Evolutionary conservation across 1,140 invertebrate species (phyloP).

Genomic region (Ladona fulva): DNA sequence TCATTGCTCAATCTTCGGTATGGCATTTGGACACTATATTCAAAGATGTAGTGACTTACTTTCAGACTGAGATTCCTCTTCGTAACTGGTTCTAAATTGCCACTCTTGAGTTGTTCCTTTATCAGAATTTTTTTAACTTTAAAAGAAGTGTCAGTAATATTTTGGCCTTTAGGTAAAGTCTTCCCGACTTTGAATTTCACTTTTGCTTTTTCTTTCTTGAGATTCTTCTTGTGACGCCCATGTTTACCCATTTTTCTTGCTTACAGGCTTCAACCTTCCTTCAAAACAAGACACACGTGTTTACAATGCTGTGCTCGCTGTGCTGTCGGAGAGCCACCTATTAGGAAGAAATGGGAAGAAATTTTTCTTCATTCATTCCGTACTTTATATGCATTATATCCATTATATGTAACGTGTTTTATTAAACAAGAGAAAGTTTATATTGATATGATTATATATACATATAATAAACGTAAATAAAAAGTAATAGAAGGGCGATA

Average conservation of each 20-base stretch:
- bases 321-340: no score
- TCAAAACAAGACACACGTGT: not conserved
- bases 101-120: conserved; percentile 57
- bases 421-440: no score
- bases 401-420: no score
- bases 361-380: no score
- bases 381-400: no score
- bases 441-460: no score
- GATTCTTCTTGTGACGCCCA: conserved; percentile 51
- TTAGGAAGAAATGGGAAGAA: no score
- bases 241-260: conserved; percentile 40
- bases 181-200: conserved; percentile 59
- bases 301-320: no score
- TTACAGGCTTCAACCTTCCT: no score
- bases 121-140: conserved; percentile 81
- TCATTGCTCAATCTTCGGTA: not conserved
- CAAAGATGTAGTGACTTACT: conserved; percentile 37
- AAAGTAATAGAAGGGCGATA: no score
- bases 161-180: conserved; percentile 48
- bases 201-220: conserved; percentile 68
- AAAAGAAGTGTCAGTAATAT: conserved; percentile 77
- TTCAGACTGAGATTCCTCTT: conserved; percentile 63
- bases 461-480: no score
- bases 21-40: not conserved
- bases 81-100: conserved; percentile 50